Base-by-base conservation (phyloP, 2,113 vertebrate species). In the Planiliza haematocheilus region DNA sequence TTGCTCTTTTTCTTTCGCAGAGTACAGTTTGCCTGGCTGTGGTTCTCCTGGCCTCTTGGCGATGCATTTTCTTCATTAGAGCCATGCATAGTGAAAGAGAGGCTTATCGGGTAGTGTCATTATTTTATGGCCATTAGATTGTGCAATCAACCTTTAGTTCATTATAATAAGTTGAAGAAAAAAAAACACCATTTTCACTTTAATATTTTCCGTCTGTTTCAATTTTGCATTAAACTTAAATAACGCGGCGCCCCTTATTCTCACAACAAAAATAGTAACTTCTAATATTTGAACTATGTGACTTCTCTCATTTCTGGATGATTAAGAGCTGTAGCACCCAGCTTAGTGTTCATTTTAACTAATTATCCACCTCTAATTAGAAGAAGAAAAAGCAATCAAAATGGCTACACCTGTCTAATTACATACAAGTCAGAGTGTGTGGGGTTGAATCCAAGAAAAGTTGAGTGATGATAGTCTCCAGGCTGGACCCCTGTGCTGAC, bases 371-470 rank as follows among this genome's bases (percentile, higher is more conserved):
- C 4, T 53, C 48, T 92, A 92, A 91, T 92, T 88, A 90, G 88
- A 65, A 55, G 87, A 86, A 68, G 83, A 65, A 79, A 89, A 91
- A 79, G 78, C 88, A 88, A 88, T 91, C 83, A 91, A 73, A 85
- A 86, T 65, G 78, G 89, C 86, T 72, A 90, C 89, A 91, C 87
- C 85, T 90, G 89, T 93, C 89, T 89, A 89, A 91, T 91, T 91
- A 90, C 66, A 87, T 89, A 84, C 84, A 82, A 91, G 81, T 90
- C 88, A 91, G 88, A 85, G 63, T 73, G 70, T 20, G 68, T 53
- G 76, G 83, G 72, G 70, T 65, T 69, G 71, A 60, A 88, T 79
- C 78, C 85, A 78, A 66, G 77, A 86, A 85, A 74, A 81, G 82
- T 74, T 86, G 82, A 84, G 52, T 85, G 82, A 91, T 90, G 68